Base-by-base conservation (phyloP, 53 echinoderm and acorn worm genomes). In the Echinarachnius parma region DNA sequence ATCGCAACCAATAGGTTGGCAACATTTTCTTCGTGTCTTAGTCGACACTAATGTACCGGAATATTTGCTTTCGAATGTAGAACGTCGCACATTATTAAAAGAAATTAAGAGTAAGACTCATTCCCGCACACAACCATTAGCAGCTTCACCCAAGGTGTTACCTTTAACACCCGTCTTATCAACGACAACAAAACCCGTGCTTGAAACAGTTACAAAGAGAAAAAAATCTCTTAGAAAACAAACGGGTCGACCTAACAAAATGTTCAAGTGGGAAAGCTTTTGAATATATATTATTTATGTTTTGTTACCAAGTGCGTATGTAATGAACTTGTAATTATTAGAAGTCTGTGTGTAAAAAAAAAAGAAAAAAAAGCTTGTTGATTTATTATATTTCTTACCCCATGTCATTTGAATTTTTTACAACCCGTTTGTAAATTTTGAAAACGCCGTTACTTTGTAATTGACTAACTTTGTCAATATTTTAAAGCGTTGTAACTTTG, bases 1-100 rank as follows among this genome's bases (percentile, higher is more conserved):
- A 46, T 70, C 69, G 45, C 16, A 84, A 20, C 85, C 85, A 31
- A 55, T 14, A 22, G 79, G 75, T 0, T 84, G 85, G 85, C 74
- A 72, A 28, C 42, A 84, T 16, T 84, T 74, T 75, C 47, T 79
- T 5, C 33, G 46, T 10, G 75, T 70, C 5, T 62, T 84, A 32
- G 45, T 18, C 8, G 36, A 20, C 19, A 31, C 79, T 9, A 84
- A 84, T 30, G 48, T 79, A 25, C 80, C 86, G 0, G 80, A 79
- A 80, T 62, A 71, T 46, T 79, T 72, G 30, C 15, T 84, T 21
- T 53, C 63, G 21, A 79, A 84, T 80, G 14, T 30, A 27, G 61
- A 56, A 42, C 59, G 80, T 4, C 75, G 80, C 36, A 18, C 21
- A n/a, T 20, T 66, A 32, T 39, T 85, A 24, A 67, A 74, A 27